phyloP scores from a whole-genome alignment of 2,888 invertebrate species.

The Terebella lapidaria region DNA sequence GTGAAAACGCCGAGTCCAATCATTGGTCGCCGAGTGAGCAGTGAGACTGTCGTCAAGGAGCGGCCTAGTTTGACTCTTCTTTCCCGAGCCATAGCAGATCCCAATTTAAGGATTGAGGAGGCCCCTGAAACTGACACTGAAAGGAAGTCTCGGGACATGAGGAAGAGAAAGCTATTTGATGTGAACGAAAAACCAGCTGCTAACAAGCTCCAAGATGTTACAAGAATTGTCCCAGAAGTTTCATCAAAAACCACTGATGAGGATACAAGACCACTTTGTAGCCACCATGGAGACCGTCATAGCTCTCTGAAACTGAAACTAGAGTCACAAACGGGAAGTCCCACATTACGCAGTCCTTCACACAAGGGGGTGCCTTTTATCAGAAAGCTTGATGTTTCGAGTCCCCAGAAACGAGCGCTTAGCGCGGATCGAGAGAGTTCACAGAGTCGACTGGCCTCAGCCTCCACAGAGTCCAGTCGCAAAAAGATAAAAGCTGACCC shows the following conservation, averaged over 20 bases:
- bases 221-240: background rate
- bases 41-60: background rate
- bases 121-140: too few relatives aligned
- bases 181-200: too few relatives aligned
- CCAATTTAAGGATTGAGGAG: too few relatives aligned
- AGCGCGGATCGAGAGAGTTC: background rate
- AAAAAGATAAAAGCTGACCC: background rate
- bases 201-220: too few relatives aligned
- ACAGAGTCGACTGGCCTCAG: background rate
- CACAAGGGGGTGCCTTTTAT: too few relatives aligned
- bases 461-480: background rate
- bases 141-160: too few relatives aligned
- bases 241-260: background rate
- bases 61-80: background rate
- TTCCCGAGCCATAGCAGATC: background rate
- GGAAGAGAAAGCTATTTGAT: too few relatives aligned
- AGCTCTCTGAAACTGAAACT: too few relatives aligned
- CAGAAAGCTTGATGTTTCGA: background rate
- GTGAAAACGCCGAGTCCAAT: conserved; percentile 3
- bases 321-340: too few relatives aligned
- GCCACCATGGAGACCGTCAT: too few relatives aligned
- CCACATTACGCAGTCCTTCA: too few relatives aligned
- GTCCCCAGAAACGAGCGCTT: background rate
- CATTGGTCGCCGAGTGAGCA: conserved; percentile 2
- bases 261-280: too few relatives aligned